phyloP scores from a whole-genome alignment of 2,888 invertebrate species.

The Calliopum simillimum region DNA sequence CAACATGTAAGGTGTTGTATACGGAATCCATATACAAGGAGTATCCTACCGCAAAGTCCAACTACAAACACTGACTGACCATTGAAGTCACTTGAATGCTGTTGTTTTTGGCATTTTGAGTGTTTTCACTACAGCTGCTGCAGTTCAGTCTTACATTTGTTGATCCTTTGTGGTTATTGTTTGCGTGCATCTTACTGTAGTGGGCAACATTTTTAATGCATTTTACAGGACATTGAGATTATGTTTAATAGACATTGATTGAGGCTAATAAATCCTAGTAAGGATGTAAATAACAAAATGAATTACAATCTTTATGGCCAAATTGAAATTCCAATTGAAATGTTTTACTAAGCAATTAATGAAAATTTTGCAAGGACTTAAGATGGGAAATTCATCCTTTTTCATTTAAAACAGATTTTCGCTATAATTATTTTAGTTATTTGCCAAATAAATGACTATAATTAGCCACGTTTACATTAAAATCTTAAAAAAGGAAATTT shows the following conservation, averaged over 20 bases:
- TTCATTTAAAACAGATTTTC: no score
- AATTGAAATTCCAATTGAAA: no score
- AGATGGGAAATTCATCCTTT: no score
- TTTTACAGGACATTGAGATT: slow-evolving; percentile 22
- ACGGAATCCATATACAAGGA: neutral
- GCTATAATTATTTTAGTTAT: neutral
- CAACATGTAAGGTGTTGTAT: neutral
- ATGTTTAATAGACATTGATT: slow-evolving; percentile 27
- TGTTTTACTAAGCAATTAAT: no score
- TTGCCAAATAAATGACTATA: neutral
- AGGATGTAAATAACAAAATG: no score
- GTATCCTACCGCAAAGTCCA: no score
- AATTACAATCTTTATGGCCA: no score
- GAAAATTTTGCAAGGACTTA: no score
- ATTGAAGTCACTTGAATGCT: neutral
- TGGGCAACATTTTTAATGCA: slow-evolving; percentile 25
- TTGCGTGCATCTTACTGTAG: neutral
- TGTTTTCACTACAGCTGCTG: slow-evolving; percentile 8
- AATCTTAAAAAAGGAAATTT: slow-evolving; percentile 9
- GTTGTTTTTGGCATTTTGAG: slow-evolving; percentile 30
- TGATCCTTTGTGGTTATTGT: slow-evolving; percentile 21
- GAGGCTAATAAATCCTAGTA: slow-evolving; percentile 22
- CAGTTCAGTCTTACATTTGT: slow-evolving; percentile 1
- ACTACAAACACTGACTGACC: no score
- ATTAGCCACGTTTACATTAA: slow-evolving; percentile 23